These are phyloP conservation scores for Andricus quercusramuli DNA, from an alignment of 2,888 invertebrate species.

Conservation along the genomic window DNA sequence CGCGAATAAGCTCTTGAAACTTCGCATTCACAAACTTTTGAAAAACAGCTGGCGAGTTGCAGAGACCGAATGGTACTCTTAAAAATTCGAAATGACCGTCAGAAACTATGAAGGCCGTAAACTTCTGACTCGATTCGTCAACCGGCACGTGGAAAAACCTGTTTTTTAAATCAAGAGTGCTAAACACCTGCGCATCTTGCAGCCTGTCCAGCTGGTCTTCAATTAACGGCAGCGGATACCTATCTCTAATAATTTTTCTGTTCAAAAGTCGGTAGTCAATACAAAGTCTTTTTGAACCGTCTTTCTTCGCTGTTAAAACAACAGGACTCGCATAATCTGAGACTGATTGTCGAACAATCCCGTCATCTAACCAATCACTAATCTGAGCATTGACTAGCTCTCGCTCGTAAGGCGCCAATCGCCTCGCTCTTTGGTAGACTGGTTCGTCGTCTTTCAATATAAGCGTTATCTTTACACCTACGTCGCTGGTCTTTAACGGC, in stretches of 20 bases:
- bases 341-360: no score
- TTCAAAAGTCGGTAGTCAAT: no score
- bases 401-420: background rate
- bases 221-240: no score
- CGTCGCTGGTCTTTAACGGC: no score
- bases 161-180: constrained; percentile 57
- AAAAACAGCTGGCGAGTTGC: no score
- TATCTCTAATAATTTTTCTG: no score
- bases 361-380: no score
- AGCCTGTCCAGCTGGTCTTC: constrained; percentile 56
- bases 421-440: constrained; percentile 30
- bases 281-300: no score
- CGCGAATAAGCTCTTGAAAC: constrained; percentile 52
- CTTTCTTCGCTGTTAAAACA: no score
- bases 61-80: no score
- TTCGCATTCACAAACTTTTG: constrained; percentile 52
- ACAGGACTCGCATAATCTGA: no score
- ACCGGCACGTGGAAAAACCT: constrained; percentile 63
- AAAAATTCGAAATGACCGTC: constrained; percentile 61
- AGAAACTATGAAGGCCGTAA: constrained; percentile 60
- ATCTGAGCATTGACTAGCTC: no score
- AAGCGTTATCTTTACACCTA: background rate
- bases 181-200: constrained; percentile 51
- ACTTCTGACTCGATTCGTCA: constrained; percentile 57
- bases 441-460: constrained; percentile 27